Conservation (phyloP, 1,140 invertebrate genomes). For the Zaprionus tsacasi region DNA sequence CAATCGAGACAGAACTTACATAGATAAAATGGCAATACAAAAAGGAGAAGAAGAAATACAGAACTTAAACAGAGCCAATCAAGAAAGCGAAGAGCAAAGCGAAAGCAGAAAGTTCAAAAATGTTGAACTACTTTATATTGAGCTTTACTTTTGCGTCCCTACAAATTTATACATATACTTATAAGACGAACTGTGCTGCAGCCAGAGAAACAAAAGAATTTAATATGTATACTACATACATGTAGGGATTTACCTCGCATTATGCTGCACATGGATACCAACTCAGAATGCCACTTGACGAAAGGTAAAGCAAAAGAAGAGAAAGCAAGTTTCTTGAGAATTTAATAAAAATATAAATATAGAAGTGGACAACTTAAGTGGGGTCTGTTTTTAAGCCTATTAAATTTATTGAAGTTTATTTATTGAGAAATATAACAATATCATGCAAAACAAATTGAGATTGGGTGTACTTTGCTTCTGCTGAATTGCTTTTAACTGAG, state of each 20-base stretch:
- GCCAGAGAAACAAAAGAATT: not conserved
- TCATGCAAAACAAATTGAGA: not conserved
- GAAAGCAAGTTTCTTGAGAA: not conserved
- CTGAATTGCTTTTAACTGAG: not conserved
- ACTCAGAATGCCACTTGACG: not conserved
- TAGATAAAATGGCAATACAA: constrained; percentile 28
- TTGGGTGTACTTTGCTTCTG: not conserved
- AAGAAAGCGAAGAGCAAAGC: constrained; percentile 12
- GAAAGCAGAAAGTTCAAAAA: constrained; percentile 31
- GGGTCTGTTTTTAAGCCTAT: not conserved
- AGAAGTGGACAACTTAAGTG: not conserved
- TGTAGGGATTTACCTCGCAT: not conserved
- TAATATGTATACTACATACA: not conserved
- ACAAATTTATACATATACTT: constrained; percentile 8
- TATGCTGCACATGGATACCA: not conserved
- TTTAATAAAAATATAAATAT: not conserved
- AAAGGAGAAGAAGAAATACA: not conserved
- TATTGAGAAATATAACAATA: not conserved
- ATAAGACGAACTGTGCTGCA: not conserved
- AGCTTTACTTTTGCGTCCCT: not conserved
- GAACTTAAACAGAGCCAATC: constrained; percentile 21
- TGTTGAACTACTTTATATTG: not conserved
- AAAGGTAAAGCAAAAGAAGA: not conserved
- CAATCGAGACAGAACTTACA: constrained; percentile 39
- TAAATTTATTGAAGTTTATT: constrained; percentile 1